Conservation (phyloP, 2,113 vertebrate species). For the Chaenocephalus aceratus region DNA sequence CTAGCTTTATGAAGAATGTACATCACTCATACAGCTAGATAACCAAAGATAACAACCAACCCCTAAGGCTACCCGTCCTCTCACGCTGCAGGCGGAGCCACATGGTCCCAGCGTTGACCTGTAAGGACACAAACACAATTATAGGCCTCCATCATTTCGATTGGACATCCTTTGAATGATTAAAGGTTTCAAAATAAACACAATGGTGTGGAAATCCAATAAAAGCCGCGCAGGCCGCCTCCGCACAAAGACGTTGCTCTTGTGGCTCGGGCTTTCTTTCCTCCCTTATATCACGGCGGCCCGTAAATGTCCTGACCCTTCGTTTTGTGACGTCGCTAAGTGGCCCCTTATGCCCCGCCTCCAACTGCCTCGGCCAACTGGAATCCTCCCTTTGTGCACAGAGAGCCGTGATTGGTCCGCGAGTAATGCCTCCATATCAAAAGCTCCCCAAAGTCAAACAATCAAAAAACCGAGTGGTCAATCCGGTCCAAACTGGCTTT, state of each 20-base stretch:
- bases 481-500: constrained; percentile 62
- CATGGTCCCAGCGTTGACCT: constrained; percentile 71
- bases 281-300: constrained; percentile 7
- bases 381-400: constrained; percentile 38
- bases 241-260: constrained; percentile 31
- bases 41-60: constrained; percentile 98
- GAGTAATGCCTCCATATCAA: constrained; percentile 26
- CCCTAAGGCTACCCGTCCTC: constrained; percentile 87
- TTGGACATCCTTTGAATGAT: neutral
- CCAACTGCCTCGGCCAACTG: constrained; percentile 50
- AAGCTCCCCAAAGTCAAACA: constrained; percentile 59
- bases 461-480: constrained; percentile 40
- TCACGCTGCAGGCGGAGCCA: constrained; percentile 51
- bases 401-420: constrained; percentile 52
- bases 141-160: neutral
- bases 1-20: constrained; percentile 93
- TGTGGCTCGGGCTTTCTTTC: constrained; percentile 24
- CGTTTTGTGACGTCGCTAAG: constrained; percentile 46
- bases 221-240: neutral
- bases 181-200: constrained; percentile 2
- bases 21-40: constrained; percentile 99
- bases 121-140: constrained; percentile 37
- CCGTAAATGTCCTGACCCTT: constrained; percentile 58
- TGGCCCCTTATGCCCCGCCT: constrained; percentile 49
- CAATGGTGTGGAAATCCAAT: neutral